Percentiles rank a stretch among this genome's conserved stretches.
These are phyloP conservation scores for Cetonia aurata DNA, from an alignment of 2,888 invertebrate species.

Conservation along the genomic window DNA sequence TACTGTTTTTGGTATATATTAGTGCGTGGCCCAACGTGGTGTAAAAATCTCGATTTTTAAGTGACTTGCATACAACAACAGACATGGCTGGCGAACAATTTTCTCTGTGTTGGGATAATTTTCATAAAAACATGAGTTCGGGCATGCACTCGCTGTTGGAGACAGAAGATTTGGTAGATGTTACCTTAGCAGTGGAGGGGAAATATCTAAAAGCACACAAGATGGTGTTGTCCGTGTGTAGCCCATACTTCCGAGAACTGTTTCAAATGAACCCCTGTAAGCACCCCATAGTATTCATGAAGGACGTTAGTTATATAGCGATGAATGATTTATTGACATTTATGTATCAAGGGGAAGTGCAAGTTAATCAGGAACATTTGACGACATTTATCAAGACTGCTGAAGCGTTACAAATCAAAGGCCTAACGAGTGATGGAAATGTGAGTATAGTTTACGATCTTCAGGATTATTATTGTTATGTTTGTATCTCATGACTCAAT, in stretches of 20 bases:
- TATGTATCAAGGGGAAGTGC: constrained; percentile 73
- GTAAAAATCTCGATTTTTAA: too few relatives aligned
- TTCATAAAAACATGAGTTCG: constrained; percentile 77
- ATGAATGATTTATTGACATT: constrained; percentile 71
- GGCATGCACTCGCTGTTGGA: constrained; percentile 71
- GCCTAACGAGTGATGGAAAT: constrained; percentile 64
- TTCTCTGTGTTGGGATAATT: constrained; percentile 81
- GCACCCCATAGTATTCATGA: constrained; percentile 74
- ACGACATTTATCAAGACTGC: constrained; percentile 66
- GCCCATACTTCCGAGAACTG: constrained; percentile 79
- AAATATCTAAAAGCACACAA: constrained; percentile 78
- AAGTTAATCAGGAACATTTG: constrained; percentile 60
- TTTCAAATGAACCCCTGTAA: constrained; percentile 76
- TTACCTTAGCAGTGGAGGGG: constrained; percentile 67
- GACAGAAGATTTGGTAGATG: constrained; percentile 63
- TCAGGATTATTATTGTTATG: too few relatives aligned
- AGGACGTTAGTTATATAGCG: constrained; percentile 71
- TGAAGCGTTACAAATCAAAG: constrained; percentile 66
- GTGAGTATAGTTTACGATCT: constrained; percentile 45
- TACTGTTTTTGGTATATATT: too few relatives aligned
- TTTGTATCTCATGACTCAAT: too few relatives aligned
- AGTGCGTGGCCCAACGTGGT: too few relatives aligned
- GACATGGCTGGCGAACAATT: constrained; percentile 74
- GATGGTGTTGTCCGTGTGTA: constrained; percentile 79
- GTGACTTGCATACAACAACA: constrained; percentile 35